Percentiles rank a stretch among this genome's conserved stretches.
Evolutionary conservation across 2,113 vertebrate species (phyloP).

Genomic region (Cinclus cinclus): DNA sequence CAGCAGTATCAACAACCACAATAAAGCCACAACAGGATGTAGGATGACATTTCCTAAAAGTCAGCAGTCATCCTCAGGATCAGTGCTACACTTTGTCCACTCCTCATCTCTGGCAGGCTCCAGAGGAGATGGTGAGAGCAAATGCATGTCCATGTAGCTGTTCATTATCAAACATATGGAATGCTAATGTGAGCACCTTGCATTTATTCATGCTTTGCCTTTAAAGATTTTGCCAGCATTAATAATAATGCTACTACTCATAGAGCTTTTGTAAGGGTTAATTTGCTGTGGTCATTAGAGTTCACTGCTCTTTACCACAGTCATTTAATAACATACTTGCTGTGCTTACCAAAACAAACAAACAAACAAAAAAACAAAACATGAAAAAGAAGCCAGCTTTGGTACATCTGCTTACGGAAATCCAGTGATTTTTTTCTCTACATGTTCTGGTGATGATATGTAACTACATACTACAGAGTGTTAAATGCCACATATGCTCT

Average conservation of each 20-base stretch:
- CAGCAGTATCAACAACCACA: background rate
- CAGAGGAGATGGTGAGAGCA: background rate
- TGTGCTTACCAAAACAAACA: background rate
- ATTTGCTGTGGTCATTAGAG: slow-evolving; percentile 31
- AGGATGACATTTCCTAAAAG: background rate
- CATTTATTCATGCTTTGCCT: slow-evolving; percentile 12
- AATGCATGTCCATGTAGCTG: background rate
- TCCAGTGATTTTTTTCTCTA: background rate
- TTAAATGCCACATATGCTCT: background rate
- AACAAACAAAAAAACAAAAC: background rate
- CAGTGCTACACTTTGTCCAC: background rate
- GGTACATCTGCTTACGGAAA: accelerated
- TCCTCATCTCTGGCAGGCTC: background rate
- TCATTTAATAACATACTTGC: background rate
- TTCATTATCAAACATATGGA: background rate
- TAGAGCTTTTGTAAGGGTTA: slow-evolving; percentile 24
- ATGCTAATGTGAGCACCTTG: background rate
- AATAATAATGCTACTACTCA: slow-evolving; percentile 20
- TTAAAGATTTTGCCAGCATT: slow-evolving; percentile 20
- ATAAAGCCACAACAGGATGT: background rate
- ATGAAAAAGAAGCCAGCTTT: background rate
- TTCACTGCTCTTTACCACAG: slow-evolving; percentile 1
- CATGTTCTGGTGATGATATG: background rate
- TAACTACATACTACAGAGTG: background rate
- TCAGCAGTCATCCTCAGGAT: background rate